These are phyloP conservation scores for Catagonus wagneri DNA, from an alignment of 2,113 vertebrate species.

Conservation along the genomic window DNA sequence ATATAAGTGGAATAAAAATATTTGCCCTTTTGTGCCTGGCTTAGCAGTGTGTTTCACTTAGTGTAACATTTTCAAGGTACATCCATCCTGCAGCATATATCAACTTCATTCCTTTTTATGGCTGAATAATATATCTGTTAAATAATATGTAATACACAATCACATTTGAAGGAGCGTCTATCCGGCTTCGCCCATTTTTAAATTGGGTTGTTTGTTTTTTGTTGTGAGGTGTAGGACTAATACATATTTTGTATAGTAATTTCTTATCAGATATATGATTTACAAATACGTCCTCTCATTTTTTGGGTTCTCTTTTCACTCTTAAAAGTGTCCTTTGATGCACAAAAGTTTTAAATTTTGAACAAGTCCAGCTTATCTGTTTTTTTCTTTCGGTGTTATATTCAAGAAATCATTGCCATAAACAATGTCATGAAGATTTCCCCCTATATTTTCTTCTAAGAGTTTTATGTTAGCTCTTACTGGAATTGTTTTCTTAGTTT, in stretches of 20 bases:
- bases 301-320: neutral
- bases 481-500: conserved; percentile 6
- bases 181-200: neutral
- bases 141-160: no score
- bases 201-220: neutral
- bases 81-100: neutral
- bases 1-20: neutral
- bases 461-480: neutral
- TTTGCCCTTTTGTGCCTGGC: conserved; percentile 9
- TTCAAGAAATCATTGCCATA: neutral
- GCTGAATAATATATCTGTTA: neutral
- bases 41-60: neutral
- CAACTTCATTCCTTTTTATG: neutral
- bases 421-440: neutral
- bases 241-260: neutral
- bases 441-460: neutral
- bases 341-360: neutral
- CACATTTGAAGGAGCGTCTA: neutral
- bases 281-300: conserved; percentile 5
- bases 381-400: neutral
- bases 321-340: neutral
- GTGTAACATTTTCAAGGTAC: neutral
- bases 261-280: neutral
- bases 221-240: neutral
- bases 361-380: neutral